These are phyloP conservation scores for Nyleta sp. DNA, from an alignment of 2,888 invertebrate species.

Conservation along the genomic window DNA sequence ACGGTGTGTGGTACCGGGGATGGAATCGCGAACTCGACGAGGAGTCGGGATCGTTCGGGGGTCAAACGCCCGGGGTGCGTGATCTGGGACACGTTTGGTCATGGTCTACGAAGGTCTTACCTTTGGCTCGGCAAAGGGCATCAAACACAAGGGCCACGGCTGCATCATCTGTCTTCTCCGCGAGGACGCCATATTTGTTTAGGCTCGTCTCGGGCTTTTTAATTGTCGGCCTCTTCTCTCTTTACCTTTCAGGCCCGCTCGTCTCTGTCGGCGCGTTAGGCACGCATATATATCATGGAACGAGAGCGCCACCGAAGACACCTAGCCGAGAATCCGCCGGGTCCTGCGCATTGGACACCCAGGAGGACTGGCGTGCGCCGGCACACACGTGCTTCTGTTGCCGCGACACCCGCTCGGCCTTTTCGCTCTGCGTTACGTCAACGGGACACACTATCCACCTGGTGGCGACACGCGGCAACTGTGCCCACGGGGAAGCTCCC, in stretches of 20 bases:
- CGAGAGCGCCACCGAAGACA: not conserved
- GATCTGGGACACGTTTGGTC: not conserved
- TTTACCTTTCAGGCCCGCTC: not conserved
- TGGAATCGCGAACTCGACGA: no score
- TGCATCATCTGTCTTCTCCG: conserved; percentile 79
- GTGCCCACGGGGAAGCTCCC: no score
- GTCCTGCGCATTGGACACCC: conserved; percentile 17
- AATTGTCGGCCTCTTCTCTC: no score
- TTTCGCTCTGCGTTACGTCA: no score
- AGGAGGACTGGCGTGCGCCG: conserved; percentile 45
- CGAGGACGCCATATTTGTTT: conserved; percentile 70
- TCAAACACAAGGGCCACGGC: conserved; percentile 80
- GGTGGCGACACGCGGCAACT: no score
- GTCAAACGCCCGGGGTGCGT: not conserved
- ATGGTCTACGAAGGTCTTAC: conserved; percentile 70
- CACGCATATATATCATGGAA: not conserved
- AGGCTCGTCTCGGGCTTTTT: not conserved
- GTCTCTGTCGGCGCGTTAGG: no score
- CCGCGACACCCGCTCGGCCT: conserved; percentile 67
- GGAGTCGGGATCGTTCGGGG: not conserved
- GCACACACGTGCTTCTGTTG: conserved; percentile 75
- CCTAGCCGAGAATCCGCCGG: conserved; percentile 21
- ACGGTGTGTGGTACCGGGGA: not conserved
- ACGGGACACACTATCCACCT: not conserved
- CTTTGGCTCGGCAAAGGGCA: conserved; percentile 75